Conservation (phyloP, 1,140 invertebrate species). For the Drosophila oshimai region DNA sequence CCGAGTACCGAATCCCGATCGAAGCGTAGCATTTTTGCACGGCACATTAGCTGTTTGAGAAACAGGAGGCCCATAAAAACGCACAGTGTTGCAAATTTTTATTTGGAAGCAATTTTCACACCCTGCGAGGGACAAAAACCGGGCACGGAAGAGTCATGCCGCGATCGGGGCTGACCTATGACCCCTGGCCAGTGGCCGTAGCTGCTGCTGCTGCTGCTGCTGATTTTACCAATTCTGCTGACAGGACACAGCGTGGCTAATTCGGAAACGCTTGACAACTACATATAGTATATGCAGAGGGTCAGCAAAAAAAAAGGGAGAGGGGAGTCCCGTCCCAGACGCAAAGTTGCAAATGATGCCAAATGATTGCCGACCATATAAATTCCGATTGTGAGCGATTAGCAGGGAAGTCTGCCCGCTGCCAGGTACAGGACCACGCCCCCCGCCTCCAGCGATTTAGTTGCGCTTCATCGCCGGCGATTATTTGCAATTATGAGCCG, state of each 20-base stretch:
- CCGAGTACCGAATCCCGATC: background rate
- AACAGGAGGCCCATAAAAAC: slow-evolving; percentile 48
- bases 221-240: slow-evolving; percentile 37
- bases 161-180: slow-evolving; percentile 24
- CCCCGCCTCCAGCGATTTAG: slow-evolving; percentile 49
- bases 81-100: slow-evolving; percentile 76
- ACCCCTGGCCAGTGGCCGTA: slow-evolving; percentile 32
- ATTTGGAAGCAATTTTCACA: slow-evolving; percentile 82
- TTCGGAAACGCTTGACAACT: slow-evolving; percentile 66
- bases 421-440: slow-evolving; percentile 26
- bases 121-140: slow-evolving; percentile 47
- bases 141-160: slow-evolving; percentile 35
- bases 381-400: slow-evolving; percentile 76
- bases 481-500: slow-evolving; percentile 77
- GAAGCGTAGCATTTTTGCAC: slow-evolving; percentile 70
- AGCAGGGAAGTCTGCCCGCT: slow-evolving; percentile 22
- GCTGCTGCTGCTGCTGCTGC: slow-evolving; percentile 23
- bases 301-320: background rate
- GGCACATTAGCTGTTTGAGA: slow-evolving; percentile 57
- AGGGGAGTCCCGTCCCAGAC: slow-evolving; percentile 1
- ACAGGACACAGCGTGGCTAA: slow-evolving; percentile 74
- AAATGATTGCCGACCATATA: slow-evolving; percentile 80
- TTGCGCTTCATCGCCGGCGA: slow-evolving; percentile 60
- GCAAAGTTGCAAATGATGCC: slow-evolving; percentile 73
- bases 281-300: slow-evolving; percentile 31